Evolutionary conservation across 2,888 invertebrate genomes (phyloP).

Genomic region (Oasisia sp.): DNA sequence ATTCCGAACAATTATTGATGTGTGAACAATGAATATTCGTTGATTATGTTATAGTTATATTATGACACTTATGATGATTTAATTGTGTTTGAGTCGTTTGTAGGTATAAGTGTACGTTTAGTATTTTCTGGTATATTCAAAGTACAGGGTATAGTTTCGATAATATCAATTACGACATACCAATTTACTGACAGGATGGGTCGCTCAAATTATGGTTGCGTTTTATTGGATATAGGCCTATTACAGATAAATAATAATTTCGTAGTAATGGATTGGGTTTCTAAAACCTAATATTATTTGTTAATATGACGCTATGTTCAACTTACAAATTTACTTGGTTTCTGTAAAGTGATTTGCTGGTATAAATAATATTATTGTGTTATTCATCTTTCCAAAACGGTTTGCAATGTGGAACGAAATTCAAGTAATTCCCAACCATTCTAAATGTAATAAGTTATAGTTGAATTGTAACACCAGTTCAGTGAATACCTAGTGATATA

Average conservation of each 20-base stretch:
- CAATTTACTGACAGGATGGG: not conserved
- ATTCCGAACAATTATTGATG: no score
- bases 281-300: not conserved
- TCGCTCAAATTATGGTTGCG: not conserved
- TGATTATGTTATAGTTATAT: no score
- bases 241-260: not conserved
- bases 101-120: not conserved
- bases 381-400: not conserved
- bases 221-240: not conserved
- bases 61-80: no score
- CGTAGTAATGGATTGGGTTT: not conserved
- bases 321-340: not conserved
- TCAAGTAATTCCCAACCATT: not conserved
- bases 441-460: not conserved
- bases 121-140: not conserved
- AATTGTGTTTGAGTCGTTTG: no score
- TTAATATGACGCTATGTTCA: not conserved
- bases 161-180: not conserved
- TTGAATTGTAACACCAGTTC: not conserved
- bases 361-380: not conserved
- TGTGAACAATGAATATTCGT: no score
- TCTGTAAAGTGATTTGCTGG: not conserved
- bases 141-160: not conserved
- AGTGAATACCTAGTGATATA: not conserved
- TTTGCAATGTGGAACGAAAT: not conserved